A percentile compares a stretch with the other conserved stretches of the same genome.
Conservation (phyloP, 2,888 invertebrate genomes). For the Amphimallon solstitiale region DNA sequence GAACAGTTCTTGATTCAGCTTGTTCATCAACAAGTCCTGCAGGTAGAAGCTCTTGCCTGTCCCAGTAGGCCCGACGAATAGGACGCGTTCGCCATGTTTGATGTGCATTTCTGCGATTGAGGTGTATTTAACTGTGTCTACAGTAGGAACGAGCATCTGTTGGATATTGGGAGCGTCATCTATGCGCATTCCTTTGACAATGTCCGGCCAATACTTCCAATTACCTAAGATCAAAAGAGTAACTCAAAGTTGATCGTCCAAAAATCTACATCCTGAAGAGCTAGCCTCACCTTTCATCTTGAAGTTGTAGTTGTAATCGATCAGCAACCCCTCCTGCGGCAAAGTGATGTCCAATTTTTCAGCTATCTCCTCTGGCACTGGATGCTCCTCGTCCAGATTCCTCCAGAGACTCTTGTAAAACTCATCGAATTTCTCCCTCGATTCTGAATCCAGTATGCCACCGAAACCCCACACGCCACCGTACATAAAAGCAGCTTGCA, state of each 20-base stretch:
- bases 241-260: too few relatives aligned
- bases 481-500: conserved; percentile 80
- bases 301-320: conserved; percentile 81
- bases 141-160: conserved; percentile 84
- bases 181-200: conserved; percentile 72
- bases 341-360: conserved; percentile 78
- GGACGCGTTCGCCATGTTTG: conserved; percentile 72
- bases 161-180: conserved; percentile 74
- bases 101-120: conserved; percentile 80
- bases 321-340: conserved; percentile 80
- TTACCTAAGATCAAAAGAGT: conserved; percentile 50
- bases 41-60: conserved; percentile 88
- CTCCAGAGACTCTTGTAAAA: conserved; percentile 69
- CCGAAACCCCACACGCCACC: conserved; percentile 87
- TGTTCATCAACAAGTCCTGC: conserved; percentile 76
- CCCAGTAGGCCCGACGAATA: conserved; percentile 85
- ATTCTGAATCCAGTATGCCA: conserved; percentile 79
- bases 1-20: conserved; percentile 74
- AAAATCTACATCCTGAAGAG: not conserved
- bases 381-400: conserved; percentile 63
- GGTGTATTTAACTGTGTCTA: conserved; percentile 85
- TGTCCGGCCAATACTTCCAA: conserved; percentile 89
- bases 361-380: conserved; percentile 67
- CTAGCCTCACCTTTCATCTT: conserved; percentile 78
- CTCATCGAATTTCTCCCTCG: conserved; percentile 75